Percentiles rank a stretch among this genome's conserved stretches.
phyloP scores from a whole-genome alignment of 2,113 vertebrate species.

The Coptodon bakossiorum region DNA sequence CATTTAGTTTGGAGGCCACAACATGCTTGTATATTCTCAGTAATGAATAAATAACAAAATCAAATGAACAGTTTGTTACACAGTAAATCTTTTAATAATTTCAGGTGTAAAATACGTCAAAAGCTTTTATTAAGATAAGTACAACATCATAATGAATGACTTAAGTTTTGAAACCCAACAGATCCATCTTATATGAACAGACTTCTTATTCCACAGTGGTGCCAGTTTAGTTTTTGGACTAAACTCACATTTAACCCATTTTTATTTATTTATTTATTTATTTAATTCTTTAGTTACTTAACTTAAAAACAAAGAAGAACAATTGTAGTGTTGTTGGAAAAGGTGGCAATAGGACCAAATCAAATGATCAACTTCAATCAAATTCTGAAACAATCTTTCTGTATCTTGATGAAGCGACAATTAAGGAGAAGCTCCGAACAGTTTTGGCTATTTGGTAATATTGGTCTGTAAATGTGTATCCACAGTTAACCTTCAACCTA shows the following conservation, averaged over 20 bases:
- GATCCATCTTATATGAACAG: background rate
- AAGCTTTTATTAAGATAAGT: background rate
- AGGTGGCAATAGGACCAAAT: background rate
- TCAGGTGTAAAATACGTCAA: background rate
- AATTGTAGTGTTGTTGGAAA: background rate
- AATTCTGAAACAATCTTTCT: background rate
- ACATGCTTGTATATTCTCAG: background rate
- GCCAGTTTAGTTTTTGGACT: background rate
- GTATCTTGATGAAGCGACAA: background rate
- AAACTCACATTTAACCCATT: background rate
- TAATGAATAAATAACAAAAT: background rate
- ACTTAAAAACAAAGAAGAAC: background rate
- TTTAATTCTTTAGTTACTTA: background rate
- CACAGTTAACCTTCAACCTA: background rate
- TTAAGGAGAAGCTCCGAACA: background rate
- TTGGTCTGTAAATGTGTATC: background rate
- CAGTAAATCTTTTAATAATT: background rate
- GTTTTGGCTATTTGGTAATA: background rate
- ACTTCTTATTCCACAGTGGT: background rate
- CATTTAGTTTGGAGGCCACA: rapidly evolving
- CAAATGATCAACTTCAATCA: rapidly evolving
- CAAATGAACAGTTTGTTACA: background rate
- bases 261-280: background rate
- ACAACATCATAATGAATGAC: background rate
- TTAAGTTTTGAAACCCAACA: background rate